Base-by-base conservation (phyloP, 64 coral and sea anemone genomes). In the Dendronephthya gigantea region DNA sequence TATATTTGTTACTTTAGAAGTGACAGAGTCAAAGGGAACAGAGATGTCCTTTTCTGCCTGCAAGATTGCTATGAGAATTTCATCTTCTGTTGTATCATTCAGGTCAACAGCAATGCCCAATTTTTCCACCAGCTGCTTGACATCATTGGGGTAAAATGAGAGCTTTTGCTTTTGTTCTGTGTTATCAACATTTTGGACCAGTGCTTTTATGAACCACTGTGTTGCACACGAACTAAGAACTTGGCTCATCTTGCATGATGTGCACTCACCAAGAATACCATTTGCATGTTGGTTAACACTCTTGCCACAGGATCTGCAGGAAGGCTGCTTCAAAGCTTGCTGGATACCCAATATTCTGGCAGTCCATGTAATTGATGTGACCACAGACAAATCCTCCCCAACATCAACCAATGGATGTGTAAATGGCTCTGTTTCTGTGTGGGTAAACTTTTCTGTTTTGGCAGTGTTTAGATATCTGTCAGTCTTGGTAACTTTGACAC, bases 141-240 rank as follows among this genome's bases (percentile, higher is more conserved):
- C 83, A 35, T 85, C 48, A 0, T 85, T 55, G 37, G 43, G 49
- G 49, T 58, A 85, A 5, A 85, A 50, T 40, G 41, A 48, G 82
- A 50, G 82, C 13, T 23, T 83, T 29, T 48, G 14, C 82, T 49
- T 83, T 83, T 83, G 39, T 15, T 50, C 32, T 83, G 82, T 35
- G 22, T 83, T 35, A 41, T 84, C 45, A 43, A 52, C 48, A 15
- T 84, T 84, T 84, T 52, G 47, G 22, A 84, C 83, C 7, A 84
- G 48, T 10, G 62, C 50, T 85, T 85, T 85, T 22, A 85, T 58
- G 84, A 35, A 85, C 84, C 50, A 85, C 40, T 85, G 84, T n/a
- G 84, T 40, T 23, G 17, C 40, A 59, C 32, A 85, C 62, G 84
- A 68, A 59, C 48, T 38, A 34, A 85, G 55, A 85, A 59, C 33